phyloP scores from a whole-genome alignment of 1,140 invertebrate genomes.

The Phymorhynchus buccinoides region DNA sequence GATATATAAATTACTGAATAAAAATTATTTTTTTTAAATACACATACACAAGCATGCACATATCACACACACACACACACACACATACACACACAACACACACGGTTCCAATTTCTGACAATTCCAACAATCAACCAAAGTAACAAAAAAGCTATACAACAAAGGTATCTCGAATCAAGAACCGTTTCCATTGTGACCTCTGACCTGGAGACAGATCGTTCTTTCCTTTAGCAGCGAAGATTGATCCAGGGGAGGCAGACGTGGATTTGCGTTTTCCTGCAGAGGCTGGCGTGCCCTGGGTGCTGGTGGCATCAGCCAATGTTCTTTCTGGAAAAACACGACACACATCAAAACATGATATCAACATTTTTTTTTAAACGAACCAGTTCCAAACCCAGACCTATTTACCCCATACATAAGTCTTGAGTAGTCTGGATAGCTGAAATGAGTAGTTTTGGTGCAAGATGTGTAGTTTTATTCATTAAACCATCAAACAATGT shows the following conservation, averaged over 20 bases:
- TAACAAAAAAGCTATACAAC: not conserved
- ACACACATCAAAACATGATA: not conserved
- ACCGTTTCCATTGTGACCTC: not conserved
- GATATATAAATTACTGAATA: too few relatives aligned
- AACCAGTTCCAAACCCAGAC: too few relatives aligned
- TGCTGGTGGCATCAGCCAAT: constrained; percentile 19
- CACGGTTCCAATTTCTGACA: too few relatives aligned
- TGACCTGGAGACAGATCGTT: constrained; percentile 20
- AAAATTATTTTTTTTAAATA: too few relatives aligned
- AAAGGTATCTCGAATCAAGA: not conserved
- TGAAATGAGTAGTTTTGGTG: too few relatives aligned
- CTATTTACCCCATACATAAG: too few relatives aligned
- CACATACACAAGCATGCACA: not conserved
- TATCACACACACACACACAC: not conserved
- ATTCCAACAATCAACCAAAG: too few relatives aligned
- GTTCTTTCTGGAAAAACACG: constrained; percentile 12
- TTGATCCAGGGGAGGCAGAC: constrained; percentile 25
- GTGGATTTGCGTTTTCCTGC: constrained; percentile 14
- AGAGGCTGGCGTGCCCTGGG: not conserved
- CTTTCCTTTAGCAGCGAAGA: constrained; percentile 30
- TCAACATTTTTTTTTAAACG: too few relatives aligned
- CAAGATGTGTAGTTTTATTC: too few relatives aligned
- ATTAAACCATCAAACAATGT: too few relatives aligned
- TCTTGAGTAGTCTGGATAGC: too few relatives aligned
- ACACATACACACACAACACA: not conserved